Evolutionary conservation across 1,140 invertebrate species (phyloP).

Genomic region (Himalopsyche phryganea): DNA sequence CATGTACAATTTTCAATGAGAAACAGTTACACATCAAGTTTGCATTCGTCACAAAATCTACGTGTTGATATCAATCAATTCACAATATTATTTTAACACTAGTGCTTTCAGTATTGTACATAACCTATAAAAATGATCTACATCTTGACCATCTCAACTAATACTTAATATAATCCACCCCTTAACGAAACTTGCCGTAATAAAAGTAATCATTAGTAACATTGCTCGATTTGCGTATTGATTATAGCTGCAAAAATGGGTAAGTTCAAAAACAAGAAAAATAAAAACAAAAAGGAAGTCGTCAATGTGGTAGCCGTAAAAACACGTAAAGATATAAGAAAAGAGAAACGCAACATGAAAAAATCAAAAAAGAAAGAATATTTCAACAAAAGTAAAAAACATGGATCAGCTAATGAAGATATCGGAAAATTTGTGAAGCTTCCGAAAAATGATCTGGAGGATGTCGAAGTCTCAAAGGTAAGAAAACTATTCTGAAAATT

Average conservation of each 20-base stretch:
- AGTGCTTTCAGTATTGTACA: too few species aligned
- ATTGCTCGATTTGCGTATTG: too few species aligned
- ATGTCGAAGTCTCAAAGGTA: conserved; percentile 29
- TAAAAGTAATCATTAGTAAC: too few species aligned
- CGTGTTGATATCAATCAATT: too few species aligned
- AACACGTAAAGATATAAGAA: conserved; percentile 59
- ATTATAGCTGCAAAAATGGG: conserved; percentile 19
- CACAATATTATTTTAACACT: too few species aligned
- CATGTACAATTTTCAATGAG: too few species aligned
- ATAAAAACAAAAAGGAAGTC: conserved; percentile 13
- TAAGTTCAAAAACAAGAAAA: conserved; percentile 18
- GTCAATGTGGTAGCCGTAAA: conserved; percentile 31
- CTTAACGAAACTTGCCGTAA: too few species aligned
- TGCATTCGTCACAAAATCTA: too few species aligned
- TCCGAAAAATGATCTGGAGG: conserved; percentile 36
- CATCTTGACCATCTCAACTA: too few species aligned
- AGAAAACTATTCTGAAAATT: background rate
- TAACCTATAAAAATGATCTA: too few species aligned
- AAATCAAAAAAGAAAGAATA: conserved; percentile 54
- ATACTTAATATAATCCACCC: too few species aligned
- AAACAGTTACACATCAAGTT: too few species aligned
- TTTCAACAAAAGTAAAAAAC: conserved; percentile 42
- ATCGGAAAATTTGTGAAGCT: conserved; percentile 34
- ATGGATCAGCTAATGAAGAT: conserved; percentile 21
- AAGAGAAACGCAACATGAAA: conserved; percentile 53